Conservation (phyloP, 2,113 vertebrate genomes). For the Phoenicopterus ruber region DNA sequence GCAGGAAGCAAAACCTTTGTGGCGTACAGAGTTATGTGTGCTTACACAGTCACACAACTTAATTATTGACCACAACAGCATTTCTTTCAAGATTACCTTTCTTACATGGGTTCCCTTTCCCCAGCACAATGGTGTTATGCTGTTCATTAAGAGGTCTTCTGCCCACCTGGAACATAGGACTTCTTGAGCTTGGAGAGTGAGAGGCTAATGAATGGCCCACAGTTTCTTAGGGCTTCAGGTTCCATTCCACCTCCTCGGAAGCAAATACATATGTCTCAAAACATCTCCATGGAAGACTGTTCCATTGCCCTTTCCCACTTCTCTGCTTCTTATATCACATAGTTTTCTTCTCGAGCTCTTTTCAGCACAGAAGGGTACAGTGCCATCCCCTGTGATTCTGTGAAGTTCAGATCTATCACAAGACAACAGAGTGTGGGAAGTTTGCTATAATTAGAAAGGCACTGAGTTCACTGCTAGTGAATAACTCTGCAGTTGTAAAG, state of each 20-base stretch:
- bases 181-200: not conserved
- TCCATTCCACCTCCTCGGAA: not conserved
- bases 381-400: not conserved
- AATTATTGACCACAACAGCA: not conserved
- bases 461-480: not conserved
- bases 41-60: not conserved
- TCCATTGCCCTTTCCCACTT: not conserved
- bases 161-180: not conserved
- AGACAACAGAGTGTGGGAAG: not conserved
- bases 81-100: not conserved
- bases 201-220: not conserved
- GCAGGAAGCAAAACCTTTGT: not conserved
- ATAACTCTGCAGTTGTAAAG: slow-evolving; percentile 36
- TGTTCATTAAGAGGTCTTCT: not conserved
- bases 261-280: not conserved
- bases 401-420: slow-evolving; percentile 7
- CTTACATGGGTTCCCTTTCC: not conserved
- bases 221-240: not conserved
- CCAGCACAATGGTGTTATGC: not conserved
- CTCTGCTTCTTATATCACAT: not conserved
- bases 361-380: not conserved
- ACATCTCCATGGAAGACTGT: not conserved
- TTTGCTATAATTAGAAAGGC: slow-evolving; percentile 23
- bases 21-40: not conserved
- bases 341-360: not conserved